A percentile compares a stretch with the other conserved stretches of the same genome.
Conservation (phyloP, 2,888 invertebrate genomes). For the Drosophila subquinaria region DNA sequence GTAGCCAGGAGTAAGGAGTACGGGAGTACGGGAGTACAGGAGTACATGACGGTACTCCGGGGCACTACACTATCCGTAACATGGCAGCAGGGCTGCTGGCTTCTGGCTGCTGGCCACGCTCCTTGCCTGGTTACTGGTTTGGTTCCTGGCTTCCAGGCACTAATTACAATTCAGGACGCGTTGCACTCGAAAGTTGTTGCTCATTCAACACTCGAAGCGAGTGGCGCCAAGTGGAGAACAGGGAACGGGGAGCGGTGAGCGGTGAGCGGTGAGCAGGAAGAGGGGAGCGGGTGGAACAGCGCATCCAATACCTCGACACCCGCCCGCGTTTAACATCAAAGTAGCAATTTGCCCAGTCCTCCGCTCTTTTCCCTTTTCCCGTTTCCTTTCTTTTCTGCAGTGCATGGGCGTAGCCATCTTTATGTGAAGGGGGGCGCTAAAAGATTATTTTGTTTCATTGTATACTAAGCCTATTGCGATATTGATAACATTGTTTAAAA, state of each 20-base stretch:
- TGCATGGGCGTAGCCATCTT: too few species aligned
- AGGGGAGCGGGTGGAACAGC: background rate
- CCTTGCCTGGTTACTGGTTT: background rate
- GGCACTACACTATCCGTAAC: conserved; percentile 31
- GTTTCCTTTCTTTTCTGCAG: background rate
- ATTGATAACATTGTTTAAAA: too few species aligned
- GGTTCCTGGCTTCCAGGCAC: conserved; percentile 45
- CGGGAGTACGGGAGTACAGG: background rate
- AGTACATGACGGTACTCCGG: background rate
- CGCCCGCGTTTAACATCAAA: conserved; percentile 63
- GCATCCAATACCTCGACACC: background rate
- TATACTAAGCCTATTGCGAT: too few species aligned
- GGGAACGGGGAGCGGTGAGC: conserved; percentile 22
- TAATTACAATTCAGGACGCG: conserved; percentile 82
- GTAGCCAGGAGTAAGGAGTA: conserved; percentile 22
- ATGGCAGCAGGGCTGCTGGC: conserved; percentile 8
- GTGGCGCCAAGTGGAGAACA: conserved; percentile 44
- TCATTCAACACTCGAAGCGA: conserved; percentile 72
- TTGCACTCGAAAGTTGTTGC: conserved; percentile 80
- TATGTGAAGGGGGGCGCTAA: too few species aligned
- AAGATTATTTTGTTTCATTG: too few species aligned
- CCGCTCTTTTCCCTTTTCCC: background rate
- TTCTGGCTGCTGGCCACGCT: background rate
- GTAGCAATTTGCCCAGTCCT: conserved; percentile 51
- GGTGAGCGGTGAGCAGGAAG: conserved; percentile 7